Conservation (phyloP, 2,113 vertebrate genomes). For the Malurus alboscapulatus region DNA sequence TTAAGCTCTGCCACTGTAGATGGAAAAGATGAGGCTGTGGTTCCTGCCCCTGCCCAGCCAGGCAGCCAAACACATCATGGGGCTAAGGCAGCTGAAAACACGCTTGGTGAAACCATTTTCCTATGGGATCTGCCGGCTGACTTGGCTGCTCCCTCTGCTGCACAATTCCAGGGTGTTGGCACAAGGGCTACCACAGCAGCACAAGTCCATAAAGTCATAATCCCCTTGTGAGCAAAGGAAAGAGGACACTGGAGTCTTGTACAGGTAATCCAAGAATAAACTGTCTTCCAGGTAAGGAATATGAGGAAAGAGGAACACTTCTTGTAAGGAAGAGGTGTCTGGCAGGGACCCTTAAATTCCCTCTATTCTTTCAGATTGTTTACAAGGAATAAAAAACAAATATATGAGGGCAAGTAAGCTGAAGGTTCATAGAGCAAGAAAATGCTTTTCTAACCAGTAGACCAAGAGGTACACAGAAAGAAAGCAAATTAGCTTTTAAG, state of each 20-base stretch:
- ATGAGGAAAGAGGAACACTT: not conserved
- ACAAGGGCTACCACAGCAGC: not conserved
- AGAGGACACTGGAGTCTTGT: not conserved
- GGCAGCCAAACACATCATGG: rapidly evolving
- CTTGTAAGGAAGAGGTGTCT: not conserved
- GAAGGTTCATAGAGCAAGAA: not conserved
- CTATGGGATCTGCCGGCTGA: not conserved
- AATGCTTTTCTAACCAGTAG: not conserved
- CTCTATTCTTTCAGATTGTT: not conserved
- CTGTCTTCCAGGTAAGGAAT: not conserved
- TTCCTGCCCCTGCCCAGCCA: not conserved
- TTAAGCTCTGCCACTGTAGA: not conserved
- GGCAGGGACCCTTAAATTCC: not conserved
- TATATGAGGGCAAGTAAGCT: not conserved
- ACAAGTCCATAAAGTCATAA: not conserved
- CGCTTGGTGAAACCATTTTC: not conserved
- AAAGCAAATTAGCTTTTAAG: not conserved
- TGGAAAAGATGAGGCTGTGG: not conserved
- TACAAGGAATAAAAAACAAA: not conserved
- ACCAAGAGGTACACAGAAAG: not conserved
- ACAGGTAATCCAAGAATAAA: not conserved
- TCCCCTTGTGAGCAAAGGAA: not conserved
- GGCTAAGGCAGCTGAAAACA: not conserved
- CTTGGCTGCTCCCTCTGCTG: not conserved
- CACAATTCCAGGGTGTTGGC: not conserved